Evolutionary conservation across 2,797 vertebrate species (phyloP), one percentile per base, ranked within the genome.

Genomic region (Sitta carolinensis): DNA sequence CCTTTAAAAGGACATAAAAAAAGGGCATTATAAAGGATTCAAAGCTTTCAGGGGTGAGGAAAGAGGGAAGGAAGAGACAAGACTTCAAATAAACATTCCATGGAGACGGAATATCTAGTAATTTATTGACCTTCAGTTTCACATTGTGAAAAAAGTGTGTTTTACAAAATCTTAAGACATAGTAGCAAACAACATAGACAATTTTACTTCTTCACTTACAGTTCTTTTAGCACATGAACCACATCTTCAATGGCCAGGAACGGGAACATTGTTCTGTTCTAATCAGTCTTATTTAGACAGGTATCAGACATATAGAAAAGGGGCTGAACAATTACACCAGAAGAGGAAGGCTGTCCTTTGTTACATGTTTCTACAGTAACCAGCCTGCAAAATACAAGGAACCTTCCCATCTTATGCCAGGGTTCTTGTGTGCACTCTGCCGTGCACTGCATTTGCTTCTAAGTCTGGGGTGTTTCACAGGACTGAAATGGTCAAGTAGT

Each of bases 71-170:
- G 94, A 97, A 95, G 95, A 96, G 81, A 92, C 89, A 88, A 96
- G 83, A 95, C 90, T 96, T 95, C 43, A 92, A 91, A 90, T 63
- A 96, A 61, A 77, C 90, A 88, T 89, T 90, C 94, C 93, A 92
- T 94, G 92, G 98, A 99, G 98, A 99, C 98, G 98, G 99, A 99
- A 98, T 98, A 98, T 98, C 98, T 98, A 98, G 98, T 99, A 98
- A 98, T 99, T 99, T 99, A 99, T 98, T 98, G 97, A 98, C 98
- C 98, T 99, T 98, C 98, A 98, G 98, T 99, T 99, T 99, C 99
- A 99, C 99, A 99, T 99, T 99, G 98, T 99, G 98, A 98, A 96
- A 97, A 98, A 98, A 95, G 97, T 97, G 98, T 92, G 98, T 98
- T 98, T 98, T 99, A 99, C 98, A 99, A 99, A 99, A 99, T 97